These are phyloP conservation scores for Holothuria leucospilota DNA, from an alignment of 53 echinoderm and acorn worm species.

Conservation along the genomic window DNA sequence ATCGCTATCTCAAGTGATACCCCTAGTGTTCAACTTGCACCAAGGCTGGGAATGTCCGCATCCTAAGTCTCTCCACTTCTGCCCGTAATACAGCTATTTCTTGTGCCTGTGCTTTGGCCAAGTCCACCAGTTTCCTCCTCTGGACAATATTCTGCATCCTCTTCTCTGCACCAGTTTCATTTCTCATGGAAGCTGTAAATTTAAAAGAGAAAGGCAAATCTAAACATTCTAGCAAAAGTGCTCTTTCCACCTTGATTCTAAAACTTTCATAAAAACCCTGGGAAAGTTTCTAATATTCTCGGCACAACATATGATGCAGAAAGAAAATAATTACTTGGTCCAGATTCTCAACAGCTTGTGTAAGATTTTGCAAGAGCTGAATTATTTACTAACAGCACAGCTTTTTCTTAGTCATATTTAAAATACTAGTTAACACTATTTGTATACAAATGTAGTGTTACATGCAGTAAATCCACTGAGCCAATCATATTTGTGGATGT, in stretches of 20 bases:
- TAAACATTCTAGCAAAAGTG: background rate
- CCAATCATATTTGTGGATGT: too few species aligned
- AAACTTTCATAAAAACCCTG: background rate
- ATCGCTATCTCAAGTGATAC: too few species aligned
- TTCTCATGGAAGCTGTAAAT: constrained; percentile 73
- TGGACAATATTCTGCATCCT: constrained; percentile 97
- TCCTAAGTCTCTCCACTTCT: constrained; percentile 90
- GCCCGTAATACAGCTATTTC: constrained; percentile 90
- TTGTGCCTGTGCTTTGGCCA: constrained; percentile 94
- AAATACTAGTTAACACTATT: too few species aligned
- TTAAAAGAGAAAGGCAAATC: background rate
- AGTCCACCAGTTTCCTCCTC: constrained; percentile 92
- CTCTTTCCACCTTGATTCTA: background rate
- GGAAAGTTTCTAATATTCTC: background rate
- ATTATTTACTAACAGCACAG: too few species aligned
- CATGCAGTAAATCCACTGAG: too few species aligned
- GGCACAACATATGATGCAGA: too few species aligned
- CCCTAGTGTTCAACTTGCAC: constrained; percentile 85
- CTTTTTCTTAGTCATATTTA: too few species aligned
- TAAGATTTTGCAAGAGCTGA: too few species aligned
- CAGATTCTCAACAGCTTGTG: too few species aligned
- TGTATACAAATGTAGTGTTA: too few species aligned
- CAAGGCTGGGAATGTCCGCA: constrained; percentile 95
- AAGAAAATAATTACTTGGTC: too few species aligned
- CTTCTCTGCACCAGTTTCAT: constrained; percentile 86